Evolutionary conservation across 2,797 vertebrate species (phyloP), one percentile per base, ranked within the genome.

Genomic region (Parotocinclus haroldoi): DNA sequence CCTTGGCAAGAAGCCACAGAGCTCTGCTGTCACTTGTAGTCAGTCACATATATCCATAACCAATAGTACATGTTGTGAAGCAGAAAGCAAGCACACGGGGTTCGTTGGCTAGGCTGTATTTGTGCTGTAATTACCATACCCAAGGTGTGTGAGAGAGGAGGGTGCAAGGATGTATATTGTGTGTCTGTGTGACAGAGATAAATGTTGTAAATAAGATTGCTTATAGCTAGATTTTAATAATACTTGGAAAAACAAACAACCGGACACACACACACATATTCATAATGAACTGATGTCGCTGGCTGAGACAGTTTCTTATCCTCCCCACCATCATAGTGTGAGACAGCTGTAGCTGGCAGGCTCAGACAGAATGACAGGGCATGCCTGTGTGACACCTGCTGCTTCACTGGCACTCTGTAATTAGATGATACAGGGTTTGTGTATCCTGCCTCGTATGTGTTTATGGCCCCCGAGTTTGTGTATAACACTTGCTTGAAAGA

Each of bases 271-370:
- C 12, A 9, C 57, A 14, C 13, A 9, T 10, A 57, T 66, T 53
- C 42, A 51, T 9, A 16, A 42, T 37, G 27, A 27, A 44, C 63
- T 68, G 74, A 74, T 77, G 76, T 77, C 75, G 80, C 68, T 75
- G 70, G 42, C 62, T 69, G 60, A 70, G 58, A 71, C 69, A 70
- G 64, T 75, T 80, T 74, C 60, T 66, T 59, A 71, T 52, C 57
- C 46, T 56, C 48, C 59, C 10, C 52, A 7, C 37, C 18, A 19
- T 60, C 51, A 39, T 44, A 62, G 59, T 36, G 17, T 51, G 59
- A 63, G 38, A 50, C 53, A 63, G 68, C 45, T 63, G 58, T 49
- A 51, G n/a, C 53, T 56, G 68, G 52, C 59, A 63, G 46, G 40
- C 40, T 52, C 48, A 38, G 14, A 19, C 13, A 16, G 56, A 18